phyloP scores from a whole-genome alignment of 2,797 vertebrate species.

The Malacoraja senta region DNA sequence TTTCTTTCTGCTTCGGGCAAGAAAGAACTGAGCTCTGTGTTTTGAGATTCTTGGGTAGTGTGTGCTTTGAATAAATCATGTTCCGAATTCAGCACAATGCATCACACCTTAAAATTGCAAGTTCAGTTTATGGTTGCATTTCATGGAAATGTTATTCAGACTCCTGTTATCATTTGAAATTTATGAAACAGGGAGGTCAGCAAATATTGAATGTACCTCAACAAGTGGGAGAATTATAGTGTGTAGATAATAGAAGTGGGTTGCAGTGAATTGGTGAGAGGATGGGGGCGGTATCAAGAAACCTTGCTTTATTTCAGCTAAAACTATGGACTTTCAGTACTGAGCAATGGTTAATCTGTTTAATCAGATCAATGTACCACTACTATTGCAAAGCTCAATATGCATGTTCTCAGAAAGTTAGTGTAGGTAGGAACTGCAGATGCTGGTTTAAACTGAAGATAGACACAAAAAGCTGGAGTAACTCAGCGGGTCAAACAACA shows the following conservation, averaged over 20 bases:
- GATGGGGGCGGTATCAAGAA: not conserved
- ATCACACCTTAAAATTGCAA: constrained; percentile 5
- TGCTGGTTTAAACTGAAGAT: too few species aligned
- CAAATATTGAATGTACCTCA: not conserved
- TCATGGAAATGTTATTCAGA: not conserved
- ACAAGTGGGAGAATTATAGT: constrained; percentile 5
- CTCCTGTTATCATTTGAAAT: constrained; percentile 14
- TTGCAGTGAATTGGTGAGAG: not conserved
- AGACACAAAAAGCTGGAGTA: too few species aligned
- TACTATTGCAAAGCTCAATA: not conserved
- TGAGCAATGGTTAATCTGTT: not conserved
- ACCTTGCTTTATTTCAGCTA: not conserved
- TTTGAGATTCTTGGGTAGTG: not conserved
- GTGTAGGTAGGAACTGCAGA: too few species aligned
- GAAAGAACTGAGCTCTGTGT: constrained; percentile 10
- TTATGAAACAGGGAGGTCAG: not conserved
- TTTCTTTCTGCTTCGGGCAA: constrained; percentile 1
- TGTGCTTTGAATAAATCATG: constrained; percentile 7
- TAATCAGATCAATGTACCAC: not conserved
- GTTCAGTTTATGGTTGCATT: constrained; percentile 19
- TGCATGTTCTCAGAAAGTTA: not conserved
- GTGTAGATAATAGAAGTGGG: not conserved
- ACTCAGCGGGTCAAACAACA: too few species aligned
- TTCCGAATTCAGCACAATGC: not conserved
- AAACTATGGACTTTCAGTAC: not conserved